Conservation (phyloP, 2,888 invertebrate species). For the Ctena decussata region DNA sequence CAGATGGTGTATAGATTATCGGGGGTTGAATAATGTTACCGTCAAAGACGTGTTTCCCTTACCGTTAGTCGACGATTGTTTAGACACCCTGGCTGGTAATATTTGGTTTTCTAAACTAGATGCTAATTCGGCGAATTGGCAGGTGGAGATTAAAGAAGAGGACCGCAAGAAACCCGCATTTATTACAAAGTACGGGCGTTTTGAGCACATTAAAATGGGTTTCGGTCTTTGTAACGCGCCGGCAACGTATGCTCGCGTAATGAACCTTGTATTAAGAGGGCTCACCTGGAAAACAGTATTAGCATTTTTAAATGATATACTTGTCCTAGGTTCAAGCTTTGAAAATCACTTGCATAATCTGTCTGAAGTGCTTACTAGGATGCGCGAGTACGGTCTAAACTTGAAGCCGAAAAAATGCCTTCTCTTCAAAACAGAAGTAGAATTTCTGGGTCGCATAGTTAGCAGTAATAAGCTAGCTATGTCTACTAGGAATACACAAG, state of each 20-base stretch:
- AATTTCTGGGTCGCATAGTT: not conserved
- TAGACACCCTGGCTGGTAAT: constrained; percentile 44
- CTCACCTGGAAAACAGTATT: constrained; percentile 18
- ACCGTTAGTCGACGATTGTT: constrained; percentile 37
- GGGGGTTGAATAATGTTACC: constrained; percentile 7
- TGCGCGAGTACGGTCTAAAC: constrained; percentile 43
- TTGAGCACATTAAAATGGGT: not conserved
- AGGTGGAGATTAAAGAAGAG: constrained; percentile 28
- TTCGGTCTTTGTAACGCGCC: not conserved
- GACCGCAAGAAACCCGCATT: constrained; percentile 50
- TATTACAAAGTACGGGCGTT: constrained; percentile 9
- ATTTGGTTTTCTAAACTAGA: constrained; percentile 40
- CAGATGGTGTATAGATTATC: constrained; percentile 19
- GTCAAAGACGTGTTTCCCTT: constrained; percentile 1
- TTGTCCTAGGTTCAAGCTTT: constrained; percentile 57
- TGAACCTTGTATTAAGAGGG: not conserved
- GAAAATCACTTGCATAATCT: constrained; percentile 42
- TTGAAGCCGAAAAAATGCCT: constrained; percentile 31
- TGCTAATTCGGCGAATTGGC: constrained; percentile 33
- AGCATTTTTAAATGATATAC: constrained; percentile 62
- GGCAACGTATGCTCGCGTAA: not conserved
- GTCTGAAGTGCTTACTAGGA: constrained; percentile 34
- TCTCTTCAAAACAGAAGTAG: not conserved
- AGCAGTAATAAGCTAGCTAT: not conserved
- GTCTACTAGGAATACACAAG: not conserved